A percentile compares a stretch with the other conserved stretches of the same genome.
Evolutionary conservation across 1,140 invertebrate genomes (phyloP).

Genomic region (Drosophila teissieri): DNA sequence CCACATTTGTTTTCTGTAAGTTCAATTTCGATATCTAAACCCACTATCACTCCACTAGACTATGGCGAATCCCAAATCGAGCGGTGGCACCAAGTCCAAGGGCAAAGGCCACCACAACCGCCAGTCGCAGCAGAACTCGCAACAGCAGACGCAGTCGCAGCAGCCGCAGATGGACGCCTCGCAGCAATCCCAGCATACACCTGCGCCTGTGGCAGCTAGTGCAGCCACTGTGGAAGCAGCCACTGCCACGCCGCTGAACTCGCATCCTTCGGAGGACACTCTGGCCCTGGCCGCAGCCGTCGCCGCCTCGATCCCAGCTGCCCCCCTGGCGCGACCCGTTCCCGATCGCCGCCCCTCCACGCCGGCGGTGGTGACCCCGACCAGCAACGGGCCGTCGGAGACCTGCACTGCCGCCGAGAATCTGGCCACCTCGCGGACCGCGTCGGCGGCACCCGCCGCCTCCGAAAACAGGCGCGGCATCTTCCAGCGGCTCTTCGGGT

Average conservation of each 20-base stretch:
- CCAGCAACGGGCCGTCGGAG: background rate
- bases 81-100: background rate
- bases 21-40: background rate
- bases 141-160: background rate
- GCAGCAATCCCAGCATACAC: background rate
- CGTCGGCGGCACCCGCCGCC: background rate
- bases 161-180: background rate
- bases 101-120: background rate
- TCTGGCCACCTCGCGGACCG: background rate
- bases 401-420: background rate
- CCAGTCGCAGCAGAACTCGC: background rate
- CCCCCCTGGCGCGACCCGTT: background rate
- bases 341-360: background rate
- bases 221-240: background rate
- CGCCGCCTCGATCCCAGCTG: slow-evolving; percentile 14
- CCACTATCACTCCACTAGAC: background rate
- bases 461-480: slow-evolving; percentile 4
- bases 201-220: background rate
- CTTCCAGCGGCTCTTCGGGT: slow-evolving; percentile 17
- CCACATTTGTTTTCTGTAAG: background rate
- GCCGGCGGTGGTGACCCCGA: background rate
- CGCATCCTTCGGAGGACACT: slow-evolving; percentile 22
- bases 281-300: slow-evolving; percentile 24
- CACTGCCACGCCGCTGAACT: background rate
- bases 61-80: slow-evolving; percentile 15